Evolutionary conservation across 2,888 invertebrate species (phyloP).

Genomic region (Epistrophe grossulariae): DNA sequence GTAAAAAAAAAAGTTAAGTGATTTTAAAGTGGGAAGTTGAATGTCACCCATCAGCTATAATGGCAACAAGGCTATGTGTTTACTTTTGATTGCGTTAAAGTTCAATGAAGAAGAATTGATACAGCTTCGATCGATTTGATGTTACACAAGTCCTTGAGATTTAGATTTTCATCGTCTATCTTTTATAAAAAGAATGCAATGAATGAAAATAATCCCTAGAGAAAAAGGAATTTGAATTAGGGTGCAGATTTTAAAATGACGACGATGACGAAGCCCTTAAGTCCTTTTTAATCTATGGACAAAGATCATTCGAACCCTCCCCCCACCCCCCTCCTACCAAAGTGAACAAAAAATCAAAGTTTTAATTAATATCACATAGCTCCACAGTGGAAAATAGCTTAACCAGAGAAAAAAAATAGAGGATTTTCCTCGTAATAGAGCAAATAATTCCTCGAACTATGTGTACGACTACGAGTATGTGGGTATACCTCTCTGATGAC

Average conservation of each 20-base stretch:
- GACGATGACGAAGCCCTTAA: background rate
- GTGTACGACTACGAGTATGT: background rate
- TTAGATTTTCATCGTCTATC: background rate
- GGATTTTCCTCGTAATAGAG: background rate
- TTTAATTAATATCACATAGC: constrained; percentile 56
- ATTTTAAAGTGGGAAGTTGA: constrained; percentile 25
- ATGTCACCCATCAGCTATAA: constrained; percentile 25
- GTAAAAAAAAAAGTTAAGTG: constrained; percentile 19
- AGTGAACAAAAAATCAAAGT: constrained; percentile 42
- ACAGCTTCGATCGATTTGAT: constrained; percentile 5
- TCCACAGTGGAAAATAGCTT: background rate
- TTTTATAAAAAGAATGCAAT: background rate
- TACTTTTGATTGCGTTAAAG: constrained; percentile 12
- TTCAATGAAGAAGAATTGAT: constrained; percentile 31
- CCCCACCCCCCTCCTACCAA: no score
- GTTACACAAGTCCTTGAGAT: background rate
- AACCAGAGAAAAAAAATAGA: constrained; percentile 20
- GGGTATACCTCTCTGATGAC: background rate
- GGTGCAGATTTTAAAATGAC: background rate
- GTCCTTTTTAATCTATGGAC: background rate
- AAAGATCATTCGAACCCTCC: background rate
- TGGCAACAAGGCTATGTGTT: constrained; percentile 4
- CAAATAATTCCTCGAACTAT: constrained; percentile 42
- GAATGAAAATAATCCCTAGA: background rate
- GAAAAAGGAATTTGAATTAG: background rate